Base-by-base conservation (phyloP, 2,113 vertebrate species). In the Elachura formosa region DNA sequence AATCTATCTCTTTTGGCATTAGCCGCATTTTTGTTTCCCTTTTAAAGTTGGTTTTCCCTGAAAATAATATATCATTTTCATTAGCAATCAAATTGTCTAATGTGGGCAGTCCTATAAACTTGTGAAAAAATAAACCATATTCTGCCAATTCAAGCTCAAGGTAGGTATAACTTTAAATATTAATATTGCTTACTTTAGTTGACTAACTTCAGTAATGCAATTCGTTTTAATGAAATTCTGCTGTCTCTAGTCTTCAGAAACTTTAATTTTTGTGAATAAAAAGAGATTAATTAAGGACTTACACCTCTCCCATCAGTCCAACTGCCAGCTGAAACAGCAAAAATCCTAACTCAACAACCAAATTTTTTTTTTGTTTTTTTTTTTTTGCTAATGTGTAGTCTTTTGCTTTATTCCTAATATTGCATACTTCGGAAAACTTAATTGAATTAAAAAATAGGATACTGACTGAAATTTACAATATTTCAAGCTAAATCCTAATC, bases 301-400 rank as follows among this genome's bases (percentile, higher is more conserved):
- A 8, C 3, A 25, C 38, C 8, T 82, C 18, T 73, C 64, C 18
- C 31, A 51, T 34, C 10, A 45, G 7, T 8, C 9, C 17, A 58
- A 3, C 12, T 68, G 6, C 14, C 41, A 69, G 23, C 18, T 38
- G 16, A 6, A 87, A 52, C 8, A 71, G 5, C 1, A 74, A 68
- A 84, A 76, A 21, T 0, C 3, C 8, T 5, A 84, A 28, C 4
- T 5, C 19, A 51, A 54, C 8, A 72, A 55, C 2, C 2, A 71
- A 45, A 17, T 76, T 76, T 54, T 56, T 56, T 11, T 40, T 33
- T 9, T 63, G 88, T 77, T 29, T 43, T 24, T n/a, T 36, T 54
- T 84, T 83, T 84, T 81, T 71, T 21, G 11, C 48, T 68, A 45
- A 34, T 66, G 21, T 28, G 1, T 19, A 40, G 20, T n/a, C 15